Base-by-base conservation (phyloP, 2,888 invertebrate species). In the Dicyrtoma fusca region DNA sequence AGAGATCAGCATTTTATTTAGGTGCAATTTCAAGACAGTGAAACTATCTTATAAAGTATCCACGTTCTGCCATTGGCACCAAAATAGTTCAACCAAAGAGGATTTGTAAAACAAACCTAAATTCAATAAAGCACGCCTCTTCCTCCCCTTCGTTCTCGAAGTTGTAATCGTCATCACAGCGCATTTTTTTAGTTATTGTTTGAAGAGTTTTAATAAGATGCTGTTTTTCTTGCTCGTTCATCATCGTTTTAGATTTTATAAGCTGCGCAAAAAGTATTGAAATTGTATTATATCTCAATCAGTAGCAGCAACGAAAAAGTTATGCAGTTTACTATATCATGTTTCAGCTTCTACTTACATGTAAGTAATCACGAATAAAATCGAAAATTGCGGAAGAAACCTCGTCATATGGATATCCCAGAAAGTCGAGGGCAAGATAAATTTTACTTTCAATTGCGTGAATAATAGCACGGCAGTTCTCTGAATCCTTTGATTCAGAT, bases 71-170 rank as follows among this genome's bases (percentile, higher is more conserved):
- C 69, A 69, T 69, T 53, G 26, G 25, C 51, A 69, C 69, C 69
- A 55, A 68, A n/a, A 17, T 65, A 47, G n/a, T n/a, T n/a, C n/a
- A n/a, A n/a, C n/a, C n/a, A n/a, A n/a, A n/a, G n/a, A n/a, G n/a
- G 23, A 57, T 57, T 57, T 49, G 49, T 49, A 49, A 19, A 34
- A 63, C 44, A 42, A 51, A 82, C 81, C 82, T 82, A 80, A 85
- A 87, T 71, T 86, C 86, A 72, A 84, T 82, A 81, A 87, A 87
- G 81, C 84, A 83, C 13, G 85, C 86, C 81, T 87, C 87, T 74
- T 86, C 86, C 81, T 86, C 86, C 0, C 85, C 85, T 82, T 86
- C 86, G 64, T 83, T 82, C 25, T 84, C 84, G 82, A 86, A 86
- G 77, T 85, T 83, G 76, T 86, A 86, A 5, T 83, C 83, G 23